These are phyloP conservation scores for Scaptomyza polygonia DNA, from an alignment of 2,888 invertebrate genomes.

Conservation along the genomic window DNA sequence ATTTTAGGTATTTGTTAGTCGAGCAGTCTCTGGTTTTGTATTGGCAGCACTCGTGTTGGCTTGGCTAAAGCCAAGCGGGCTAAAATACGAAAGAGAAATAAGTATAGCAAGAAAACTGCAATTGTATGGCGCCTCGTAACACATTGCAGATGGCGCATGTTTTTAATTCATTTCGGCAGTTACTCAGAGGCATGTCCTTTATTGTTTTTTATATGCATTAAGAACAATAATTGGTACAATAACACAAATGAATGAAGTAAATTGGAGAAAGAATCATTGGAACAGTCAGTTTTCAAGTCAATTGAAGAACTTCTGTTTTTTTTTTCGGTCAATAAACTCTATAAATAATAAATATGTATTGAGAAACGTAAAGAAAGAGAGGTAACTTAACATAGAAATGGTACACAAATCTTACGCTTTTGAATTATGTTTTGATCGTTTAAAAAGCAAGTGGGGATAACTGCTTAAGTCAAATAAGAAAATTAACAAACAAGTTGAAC, in stretches of 20 bases:
- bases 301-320: constrained; percentile 19
- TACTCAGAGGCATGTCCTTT: constrained; percentile 32
- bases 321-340: neutral
- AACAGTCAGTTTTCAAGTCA: constrained; percentile 39
- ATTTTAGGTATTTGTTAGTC: constrained; percentile 1
- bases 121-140: constrained; percentile 49
- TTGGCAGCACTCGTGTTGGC: constrained; percentile 1
- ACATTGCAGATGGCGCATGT: constrained; percentile 76
- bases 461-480: constrained; percentile 27
- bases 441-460: too few species aligned
- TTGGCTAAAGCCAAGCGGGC: constrained; percentile 54
- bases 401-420: too few species aligned
- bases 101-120: constrained; percentile 33
- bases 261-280: constrained; percentile 1
- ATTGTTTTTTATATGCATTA: constrained; percentile 40
- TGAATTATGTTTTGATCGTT: too few species aligned
- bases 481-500: constrained; percentile 23
- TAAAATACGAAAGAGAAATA: constrained; percentile 20
- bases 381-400: too few species aligned
- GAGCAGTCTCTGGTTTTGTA: neutral
- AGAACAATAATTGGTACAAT: constrained; percentile 55
- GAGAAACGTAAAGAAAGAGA: neutral
- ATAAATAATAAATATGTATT: neutral
- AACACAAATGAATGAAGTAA: constrained; percentile 21
- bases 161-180: constrained; percentile 72